Conservation (phyloP, 2,113 vertebrate species). For the Eretmochelys imbricata region DNA sequence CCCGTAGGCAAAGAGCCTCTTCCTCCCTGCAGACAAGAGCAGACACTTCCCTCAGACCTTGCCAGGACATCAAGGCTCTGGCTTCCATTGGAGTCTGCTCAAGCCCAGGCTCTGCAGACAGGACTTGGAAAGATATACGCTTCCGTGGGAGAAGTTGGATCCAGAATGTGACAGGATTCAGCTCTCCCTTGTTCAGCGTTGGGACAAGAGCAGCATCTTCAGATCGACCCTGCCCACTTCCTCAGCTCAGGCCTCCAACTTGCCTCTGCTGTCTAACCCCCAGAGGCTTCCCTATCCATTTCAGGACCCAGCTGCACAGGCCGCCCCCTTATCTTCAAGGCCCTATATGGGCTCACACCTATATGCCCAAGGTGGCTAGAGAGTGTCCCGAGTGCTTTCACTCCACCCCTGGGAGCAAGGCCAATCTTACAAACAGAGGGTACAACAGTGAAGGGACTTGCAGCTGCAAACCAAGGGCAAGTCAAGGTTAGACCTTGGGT, state of each 20-base stretch:
- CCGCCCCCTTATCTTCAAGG: neutral
- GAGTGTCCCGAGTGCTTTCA: neutral
- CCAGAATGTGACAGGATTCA: neutral
- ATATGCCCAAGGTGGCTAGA: neutral
- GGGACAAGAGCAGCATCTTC: neutral
- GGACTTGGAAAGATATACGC: neutral
- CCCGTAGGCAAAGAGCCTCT: neutral
- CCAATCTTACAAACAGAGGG: neutral
- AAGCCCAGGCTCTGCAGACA: neutral
- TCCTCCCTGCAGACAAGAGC: neutral
- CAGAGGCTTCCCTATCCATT: neutral
- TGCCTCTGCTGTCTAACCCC: accelerated
- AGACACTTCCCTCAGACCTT: slow-evolving; percentile 20
- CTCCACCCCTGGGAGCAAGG: neutral
- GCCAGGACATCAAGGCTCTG: neutral
- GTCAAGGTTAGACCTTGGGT: neutral
- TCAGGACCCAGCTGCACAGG: neutral
- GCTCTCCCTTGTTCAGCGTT: neutral
- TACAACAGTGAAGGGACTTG: neutral
- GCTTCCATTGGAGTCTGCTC: neutral
- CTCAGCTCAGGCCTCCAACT: neutral
- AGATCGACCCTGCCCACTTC: neutral
- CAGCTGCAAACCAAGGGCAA: neutral
- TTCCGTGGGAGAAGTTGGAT: neutral
- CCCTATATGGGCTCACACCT: neutral